phyloP scores from a whole-genome alignment of 2,888 invertebrate genomes.

The Caenorhabditis macrosperma region DNA sequence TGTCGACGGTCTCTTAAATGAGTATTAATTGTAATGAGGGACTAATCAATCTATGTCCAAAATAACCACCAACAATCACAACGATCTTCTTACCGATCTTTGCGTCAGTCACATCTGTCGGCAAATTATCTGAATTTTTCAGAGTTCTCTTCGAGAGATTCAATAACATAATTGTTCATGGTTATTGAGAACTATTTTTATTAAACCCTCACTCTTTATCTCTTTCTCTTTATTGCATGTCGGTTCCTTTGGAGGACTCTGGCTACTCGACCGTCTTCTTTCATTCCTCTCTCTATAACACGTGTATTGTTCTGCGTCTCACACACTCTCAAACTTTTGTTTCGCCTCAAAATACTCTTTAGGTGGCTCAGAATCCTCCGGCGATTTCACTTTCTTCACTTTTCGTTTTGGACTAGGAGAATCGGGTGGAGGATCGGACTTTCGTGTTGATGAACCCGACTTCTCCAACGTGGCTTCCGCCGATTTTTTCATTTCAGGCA shows the following conservation, averaged over 20 bases:
- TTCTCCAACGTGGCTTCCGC: neutral
- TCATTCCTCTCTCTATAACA: constrained; percentile 30
- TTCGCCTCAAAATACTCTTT: constrained; percentile 34
- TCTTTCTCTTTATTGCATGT: constrained; percentile 17
- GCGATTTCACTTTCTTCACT: constrained; percentile 28
- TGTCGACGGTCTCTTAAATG: constrained; percentile 75
- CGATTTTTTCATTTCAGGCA: neutral
- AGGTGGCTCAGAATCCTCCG: constrained; percentile 55
- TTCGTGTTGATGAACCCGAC: neutral
- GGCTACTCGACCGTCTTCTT: constrained; percentile 15
- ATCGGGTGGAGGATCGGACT: constrained; percentile 9
- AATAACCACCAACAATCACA: constrained; percentile 27
- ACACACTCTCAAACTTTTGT: constrained; percentile 35
- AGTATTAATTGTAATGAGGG: neutral
- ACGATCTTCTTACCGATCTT: constrained; percentile 46
- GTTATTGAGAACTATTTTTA: no score
- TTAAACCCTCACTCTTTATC: neutral
- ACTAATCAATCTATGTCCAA: no score
- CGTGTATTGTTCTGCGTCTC: neutral
- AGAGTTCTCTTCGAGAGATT: no score
- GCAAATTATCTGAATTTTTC: constrained; percentile 18
- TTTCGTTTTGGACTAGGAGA: constrained; percentile 55
- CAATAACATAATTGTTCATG: no score
- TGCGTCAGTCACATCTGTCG: constrained; percentile 20
- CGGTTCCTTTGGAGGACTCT: neutral